Conservation (phyloP, 2,797 vertebrate species). For the Otolemur crassicaudatus region DNA sequence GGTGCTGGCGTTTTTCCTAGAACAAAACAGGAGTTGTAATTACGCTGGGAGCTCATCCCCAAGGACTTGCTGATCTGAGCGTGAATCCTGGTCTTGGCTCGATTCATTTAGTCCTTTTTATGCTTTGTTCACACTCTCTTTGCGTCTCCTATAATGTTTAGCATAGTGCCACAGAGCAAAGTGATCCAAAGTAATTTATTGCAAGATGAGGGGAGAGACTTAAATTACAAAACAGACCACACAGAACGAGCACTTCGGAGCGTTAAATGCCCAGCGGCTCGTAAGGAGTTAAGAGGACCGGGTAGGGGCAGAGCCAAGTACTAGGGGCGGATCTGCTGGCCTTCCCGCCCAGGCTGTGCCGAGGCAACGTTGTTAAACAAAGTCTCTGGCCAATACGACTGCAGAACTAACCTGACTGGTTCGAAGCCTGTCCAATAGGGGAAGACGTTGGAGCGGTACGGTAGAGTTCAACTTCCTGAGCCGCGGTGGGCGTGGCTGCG, state of each 20-base stretch:
- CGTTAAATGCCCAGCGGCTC: fast-evolving
- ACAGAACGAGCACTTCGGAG: fast-evolving
- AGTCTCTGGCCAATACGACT: conserved; percentile 54
- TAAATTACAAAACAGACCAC: fast-evolving
- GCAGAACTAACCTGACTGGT: not conserved
- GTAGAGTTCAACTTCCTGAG: not conserved
- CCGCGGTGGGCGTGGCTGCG: not conserved
- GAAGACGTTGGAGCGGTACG: not conserved
- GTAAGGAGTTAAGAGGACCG: fast-evolving
- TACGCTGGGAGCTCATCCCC: not conserved
- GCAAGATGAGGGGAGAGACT: not conserved
- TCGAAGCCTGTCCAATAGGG: conserved; percentile 50
- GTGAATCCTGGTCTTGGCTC: not conserved
- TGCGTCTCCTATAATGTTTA: not conserved
- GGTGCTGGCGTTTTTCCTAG: not conserved
- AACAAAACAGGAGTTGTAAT: not conserved
- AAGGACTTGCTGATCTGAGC: not conserved
- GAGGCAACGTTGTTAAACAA: conserved; percentile 9
- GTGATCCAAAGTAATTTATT: not conserved
- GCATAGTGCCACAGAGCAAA: not conserved
- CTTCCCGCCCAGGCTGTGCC: not conserved
- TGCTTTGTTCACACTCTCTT: not conserved
- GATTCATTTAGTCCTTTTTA: not conserved
- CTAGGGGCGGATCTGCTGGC: not conserved
- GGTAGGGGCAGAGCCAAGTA: fast-evolving